These are phyloP conservation scores for Eupithecia insigniata DNA, from an alignment of 2,888 invertebrate genomes.

Conservation along the genomic window DNA sequence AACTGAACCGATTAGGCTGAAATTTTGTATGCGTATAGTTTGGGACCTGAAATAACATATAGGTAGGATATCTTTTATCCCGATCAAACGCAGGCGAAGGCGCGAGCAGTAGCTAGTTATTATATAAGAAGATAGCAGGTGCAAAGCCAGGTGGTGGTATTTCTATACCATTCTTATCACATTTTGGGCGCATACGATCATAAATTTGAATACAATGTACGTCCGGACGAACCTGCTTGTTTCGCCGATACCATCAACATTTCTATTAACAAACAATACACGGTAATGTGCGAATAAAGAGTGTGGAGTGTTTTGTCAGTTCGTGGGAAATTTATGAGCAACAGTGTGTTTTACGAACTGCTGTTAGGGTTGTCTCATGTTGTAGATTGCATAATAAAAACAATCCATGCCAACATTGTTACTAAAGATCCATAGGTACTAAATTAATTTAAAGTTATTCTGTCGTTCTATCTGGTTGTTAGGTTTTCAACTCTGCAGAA, in stretches of 20 bases:
- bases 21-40: no score
- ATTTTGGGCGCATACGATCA: constrained; percentile 12
- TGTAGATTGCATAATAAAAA: not conserved
- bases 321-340: constrained; percentile 67
- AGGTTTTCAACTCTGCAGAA: no score
- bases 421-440: no score
- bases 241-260: constrained; percentile 66
- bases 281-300: constrained; percentile 67
- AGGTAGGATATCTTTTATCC: no score
- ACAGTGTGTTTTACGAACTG: constrained; percentile 24
- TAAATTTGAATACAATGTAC: constrained; percentile 42
- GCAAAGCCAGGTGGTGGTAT: not conserved
- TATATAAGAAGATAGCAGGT: not conserved
- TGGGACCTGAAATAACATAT: no score
- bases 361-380: constrained; percentile 32
- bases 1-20: no score
- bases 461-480: no score
- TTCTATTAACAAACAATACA: constrained; percentile 70
- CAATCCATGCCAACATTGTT: not conserved
- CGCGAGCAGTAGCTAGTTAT: no score
- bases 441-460: no score
- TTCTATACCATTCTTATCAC: not conserved
- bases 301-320: constrained; percentile 70
- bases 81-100: no score
- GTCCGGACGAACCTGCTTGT: constrained; percentile 47